These are phyloP conservation scores for Tachystola acroxantha DNA, from an alignment of 2,888 invertebrate genomes.

Conservation along the genomic window DNA sequence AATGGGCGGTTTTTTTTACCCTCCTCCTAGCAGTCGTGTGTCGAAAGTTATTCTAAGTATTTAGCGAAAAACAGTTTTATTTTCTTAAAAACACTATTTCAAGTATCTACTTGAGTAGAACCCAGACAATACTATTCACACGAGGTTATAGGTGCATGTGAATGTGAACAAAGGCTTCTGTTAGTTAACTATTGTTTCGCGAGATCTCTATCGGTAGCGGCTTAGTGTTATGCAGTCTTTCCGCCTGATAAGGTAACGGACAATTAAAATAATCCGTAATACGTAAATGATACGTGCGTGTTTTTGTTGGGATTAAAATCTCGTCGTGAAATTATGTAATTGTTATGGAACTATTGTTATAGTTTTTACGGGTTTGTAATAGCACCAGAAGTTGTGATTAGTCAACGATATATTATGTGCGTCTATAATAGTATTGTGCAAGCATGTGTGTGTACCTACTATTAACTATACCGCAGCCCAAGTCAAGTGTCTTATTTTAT, in stretches of 20 bases:
- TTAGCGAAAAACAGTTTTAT: too few relatives aligned
- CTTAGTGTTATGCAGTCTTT: constrained; percentile 18
- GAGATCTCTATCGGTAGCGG: constrained; percentile 27
- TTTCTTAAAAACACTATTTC: too few relatives aligned
- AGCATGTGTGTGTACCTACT: too few relatives aligned
- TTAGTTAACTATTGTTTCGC: constrained; percentile 22
- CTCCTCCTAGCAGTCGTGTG: too few relatives aligned
- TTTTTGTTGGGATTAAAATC: not conserved
- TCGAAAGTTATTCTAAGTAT: too few relatives aligned
- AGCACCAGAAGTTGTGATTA: not conserved
- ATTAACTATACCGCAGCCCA: too few relatives aligned
- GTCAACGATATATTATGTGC: too few relatives aligned
- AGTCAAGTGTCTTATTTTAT: too few relatives aligned
- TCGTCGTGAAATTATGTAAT: too few relatives aligned
- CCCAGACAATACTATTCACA: constrained; percentile 35
- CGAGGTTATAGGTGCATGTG: constrained; percentile 38
- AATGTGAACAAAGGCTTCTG: constrained; percentile 25
- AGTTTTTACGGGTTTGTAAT: not conserved
- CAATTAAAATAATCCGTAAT: constrained; percentile 4
- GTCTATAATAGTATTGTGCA: too few relatives aligned
- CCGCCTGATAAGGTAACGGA: constrained; percentile 20
- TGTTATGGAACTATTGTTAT: not conserved
- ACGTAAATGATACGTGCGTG: not conserved
- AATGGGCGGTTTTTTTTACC: too few relatives aligned
- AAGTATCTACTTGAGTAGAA: too few relatives aligned